Evolutionary conservation across 2,113 vertebrate genomes (phyloP).

Genomic region (Pterocles orientalis): DNA sequence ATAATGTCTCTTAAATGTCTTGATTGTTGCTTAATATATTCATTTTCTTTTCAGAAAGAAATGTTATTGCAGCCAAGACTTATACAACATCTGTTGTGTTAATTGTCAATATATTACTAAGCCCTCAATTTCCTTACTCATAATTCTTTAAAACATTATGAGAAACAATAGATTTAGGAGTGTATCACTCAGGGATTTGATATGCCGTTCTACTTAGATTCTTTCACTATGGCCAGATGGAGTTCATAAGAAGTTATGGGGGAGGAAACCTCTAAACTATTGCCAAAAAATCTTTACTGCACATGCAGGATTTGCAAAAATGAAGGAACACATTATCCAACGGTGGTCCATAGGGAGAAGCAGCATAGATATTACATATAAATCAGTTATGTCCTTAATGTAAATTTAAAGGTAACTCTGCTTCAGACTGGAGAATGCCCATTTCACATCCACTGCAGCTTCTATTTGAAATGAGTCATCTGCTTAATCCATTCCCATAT

Average conservation of each 20-base stretch:
- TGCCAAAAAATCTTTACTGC: constrained; percentile 47
- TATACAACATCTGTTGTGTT: constrained; percentile 56
- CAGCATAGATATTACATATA: not conserved
- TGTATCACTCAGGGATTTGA: constrained; percentile 35
- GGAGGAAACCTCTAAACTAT: constrained; percentile 28
- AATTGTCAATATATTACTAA: constrained; percentile 58
- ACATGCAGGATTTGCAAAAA: constrained; percentile 2
- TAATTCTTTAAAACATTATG: constrained; percentile 22
- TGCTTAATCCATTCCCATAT: not conserved
- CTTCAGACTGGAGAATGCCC: not conserved
- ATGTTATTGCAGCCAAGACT: not conserved
- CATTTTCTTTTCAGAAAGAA: constrained; percentile 15
- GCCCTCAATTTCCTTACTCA: constrained; percentile 41
- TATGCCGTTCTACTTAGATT: constrained; percentile 2
- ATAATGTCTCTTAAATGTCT: not conserved
- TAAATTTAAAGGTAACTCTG: not conserved
- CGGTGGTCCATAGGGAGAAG: not conserved
- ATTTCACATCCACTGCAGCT: not conserved
- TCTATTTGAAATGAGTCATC: not conserved
- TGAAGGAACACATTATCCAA: constrained; percentile 6
- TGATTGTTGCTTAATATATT: not conserved
- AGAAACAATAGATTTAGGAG: constrained; percentile 53
- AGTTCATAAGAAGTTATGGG: constrained; percentile 14
- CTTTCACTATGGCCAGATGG: constrained; percentile 49
- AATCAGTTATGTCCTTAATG: not conserved